These are phyloP conservation scores for Rhynchonema sp. DNA, from an alignment of 2,888 invertebrate genomes.

Conservation along the genomic window DNA sequence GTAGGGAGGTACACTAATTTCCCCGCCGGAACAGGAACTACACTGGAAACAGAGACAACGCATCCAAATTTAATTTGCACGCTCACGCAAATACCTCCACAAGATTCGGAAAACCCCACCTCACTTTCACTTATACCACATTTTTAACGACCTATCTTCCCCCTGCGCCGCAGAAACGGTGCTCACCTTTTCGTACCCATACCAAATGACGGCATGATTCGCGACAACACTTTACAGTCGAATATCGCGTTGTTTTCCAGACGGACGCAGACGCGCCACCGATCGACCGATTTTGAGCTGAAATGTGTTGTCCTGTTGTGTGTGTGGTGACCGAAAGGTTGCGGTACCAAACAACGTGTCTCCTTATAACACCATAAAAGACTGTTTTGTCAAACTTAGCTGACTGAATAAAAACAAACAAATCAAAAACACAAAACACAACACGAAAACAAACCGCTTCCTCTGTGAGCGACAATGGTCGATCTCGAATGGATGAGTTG, in stretches of 20 bases:
- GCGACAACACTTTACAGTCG: slow-evolving; percentile 86
- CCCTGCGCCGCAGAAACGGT: too few species aligned
- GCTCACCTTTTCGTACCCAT: slow-evolving; percentile 67
- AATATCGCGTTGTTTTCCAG: slow-evolving; percentile 84
- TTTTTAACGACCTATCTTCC: too few species aligned
- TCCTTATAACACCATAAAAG: too few species aligned
- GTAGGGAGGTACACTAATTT: too few species aligned
- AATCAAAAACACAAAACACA: not conserved
- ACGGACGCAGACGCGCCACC: slow-evolving; percentile 73
- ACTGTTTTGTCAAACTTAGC: slow-evolving; percentile 48
- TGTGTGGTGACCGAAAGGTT: too few species aligned
- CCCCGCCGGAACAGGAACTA: too few species aligned
- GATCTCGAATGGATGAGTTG: slow-evolving; percentile 8
- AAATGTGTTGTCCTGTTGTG: not conserved
- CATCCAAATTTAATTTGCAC: too few species aligned
- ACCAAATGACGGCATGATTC: slow-evolving; percentile 96
- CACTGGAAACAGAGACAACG: too few species aligned
- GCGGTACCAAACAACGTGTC: too few species aligned
- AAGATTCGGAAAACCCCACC: too few species aligned
- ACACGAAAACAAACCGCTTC: not conserved
- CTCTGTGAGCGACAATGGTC: slow-evolving; percentile 3
- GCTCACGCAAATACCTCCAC: too few species aligned
- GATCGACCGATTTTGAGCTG: slow-evolving; percentile 66
- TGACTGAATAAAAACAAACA: not conserved
- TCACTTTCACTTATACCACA: too few species aligned